Conservation (phyloP, 1,140 invertebrate genomes). For the Pararge aegeria region DNA sequence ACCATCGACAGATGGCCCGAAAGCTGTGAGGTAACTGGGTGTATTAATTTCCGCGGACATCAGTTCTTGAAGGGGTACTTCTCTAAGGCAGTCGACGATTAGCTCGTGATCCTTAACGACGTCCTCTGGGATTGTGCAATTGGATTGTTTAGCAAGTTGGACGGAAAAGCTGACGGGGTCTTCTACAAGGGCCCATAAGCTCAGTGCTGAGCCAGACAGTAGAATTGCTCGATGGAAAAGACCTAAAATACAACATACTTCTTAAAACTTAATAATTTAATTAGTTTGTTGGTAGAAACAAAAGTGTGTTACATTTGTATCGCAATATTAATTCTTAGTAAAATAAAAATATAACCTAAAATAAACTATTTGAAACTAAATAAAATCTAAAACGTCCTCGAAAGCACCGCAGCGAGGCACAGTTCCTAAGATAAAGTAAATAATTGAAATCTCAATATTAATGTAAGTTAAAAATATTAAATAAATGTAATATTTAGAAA, state of each 20-base stretch:
- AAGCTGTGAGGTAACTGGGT: constrained; percentile 91
- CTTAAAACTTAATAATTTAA: not conserved
- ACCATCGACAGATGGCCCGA: constrained; percentile 92
- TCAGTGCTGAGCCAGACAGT: constrained; percentile 95
- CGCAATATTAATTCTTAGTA: too few relatives aligned
- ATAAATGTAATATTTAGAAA: too few relatives aligned
- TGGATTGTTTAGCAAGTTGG: constrained; percentile 90
- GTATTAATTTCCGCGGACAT: constrained; percentile 89
- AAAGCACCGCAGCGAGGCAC: too few relatives aligned
- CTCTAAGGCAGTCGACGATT: constrained; percentile 90
- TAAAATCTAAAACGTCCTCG: too few relatives aligned
- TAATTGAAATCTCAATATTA: too few relatives aligned
- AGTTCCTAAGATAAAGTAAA: too few relatives aligned
- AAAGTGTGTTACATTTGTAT: too few relatives aligned
- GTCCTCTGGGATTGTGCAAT: constrained; percentile 91
- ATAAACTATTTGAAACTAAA: too few relatives aligned
- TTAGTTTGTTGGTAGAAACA: too few relatives aligned
- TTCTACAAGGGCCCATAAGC: constrained; percentile 95
- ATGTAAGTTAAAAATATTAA: too few relatives aligned
- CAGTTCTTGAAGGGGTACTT: constrained; percentile 88
- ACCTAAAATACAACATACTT: constrained; percentile 71
- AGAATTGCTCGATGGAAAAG: constrained; percentile 95
- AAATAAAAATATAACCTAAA: too few relatives aligned
- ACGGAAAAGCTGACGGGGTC: constrained; percentile 93
- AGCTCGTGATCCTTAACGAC: constrained; percentile 88